These are phyloP conservation scores for Dryobates pubescens DNA, from an alignment of 2,797 vertebrate species.

Conservation along the genomic window DNA sequence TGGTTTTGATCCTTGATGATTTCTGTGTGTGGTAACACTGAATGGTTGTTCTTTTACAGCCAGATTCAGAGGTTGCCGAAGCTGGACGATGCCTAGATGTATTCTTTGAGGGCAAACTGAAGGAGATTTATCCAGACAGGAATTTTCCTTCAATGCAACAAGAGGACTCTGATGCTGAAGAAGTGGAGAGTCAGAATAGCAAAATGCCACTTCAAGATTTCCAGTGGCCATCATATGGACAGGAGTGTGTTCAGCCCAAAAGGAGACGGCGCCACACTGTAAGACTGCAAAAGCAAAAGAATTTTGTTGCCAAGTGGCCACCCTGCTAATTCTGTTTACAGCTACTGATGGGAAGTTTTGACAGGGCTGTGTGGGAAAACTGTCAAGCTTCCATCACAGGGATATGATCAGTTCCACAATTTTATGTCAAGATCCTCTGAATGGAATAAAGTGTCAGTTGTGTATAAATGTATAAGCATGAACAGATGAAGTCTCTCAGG, in stretches of 20 bases:
- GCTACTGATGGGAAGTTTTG: conserved; percentile 23
- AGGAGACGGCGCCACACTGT: conserved; percentile 90
- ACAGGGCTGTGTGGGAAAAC: background rate
- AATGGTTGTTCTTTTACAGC: conserved; percentile 74
- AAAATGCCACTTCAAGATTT: conserved; percentile 79
- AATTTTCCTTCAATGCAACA: conserved; percentile 81
- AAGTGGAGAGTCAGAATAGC: conserved; percentile 84
- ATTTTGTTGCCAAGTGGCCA: conserved; percentile 56
- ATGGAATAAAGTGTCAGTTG: conserved; percentile 23
- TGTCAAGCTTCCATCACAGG: conserved; percentile 2
- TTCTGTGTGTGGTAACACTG: background rate
- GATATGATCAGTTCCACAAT: background rate
- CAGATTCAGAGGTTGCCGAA: conserved; percentile 97
- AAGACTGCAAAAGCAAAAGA: conserved; percentile 71
- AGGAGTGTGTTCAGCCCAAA: conserved; percentile 91
- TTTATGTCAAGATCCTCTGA: background rate
- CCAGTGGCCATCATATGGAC: conserved; percentile 86
- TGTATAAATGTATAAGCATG: background rate
- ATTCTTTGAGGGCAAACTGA: conserved; percentile 89
- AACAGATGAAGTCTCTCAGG: conserved; percentile 3
- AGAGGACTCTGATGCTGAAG: conserved; percentile 91
- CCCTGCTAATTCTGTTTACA: conserved; percentile 40
- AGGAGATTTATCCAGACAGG: conserved; percentile 87
- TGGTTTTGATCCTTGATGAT: background rate
- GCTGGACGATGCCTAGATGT: conserved; percentile 90